phyloP scores from a whole-genome alignment of 1,140 invertebrate species.

The Streblospio benedicti region DNA sequence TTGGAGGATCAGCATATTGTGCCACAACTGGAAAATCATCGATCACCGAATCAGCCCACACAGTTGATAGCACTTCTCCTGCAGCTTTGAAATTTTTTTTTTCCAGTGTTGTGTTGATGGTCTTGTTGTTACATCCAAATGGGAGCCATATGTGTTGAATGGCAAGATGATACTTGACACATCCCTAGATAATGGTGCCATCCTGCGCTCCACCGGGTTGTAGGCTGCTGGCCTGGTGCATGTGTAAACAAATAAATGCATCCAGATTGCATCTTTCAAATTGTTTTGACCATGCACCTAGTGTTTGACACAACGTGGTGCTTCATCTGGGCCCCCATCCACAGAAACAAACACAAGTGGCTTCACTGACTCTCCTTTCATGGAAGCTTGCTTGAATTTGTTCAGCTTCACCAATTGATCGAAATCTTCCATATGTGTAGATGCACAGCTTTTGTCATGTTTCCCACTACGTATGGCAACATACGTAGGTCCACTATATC shows the following conservation, averaged over 20 bases:
- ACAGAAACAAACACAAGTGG: slow-evolving; percentile 44
- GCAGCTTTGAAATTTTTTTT: slow-evolving; percentile 36
- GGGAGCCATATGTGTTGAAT: slow-evolving; percentile 40
- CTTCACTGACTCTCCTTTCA: too few species aligned
- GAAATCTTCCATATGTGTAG: slow-evolving; percentile 39
- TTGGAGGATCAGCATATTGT: slow-evolving; percentile 24
- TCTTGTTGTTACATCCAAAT: slow-evolving; percentile 38
- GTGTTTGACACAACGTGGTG: slow-evolving; percentile 35
- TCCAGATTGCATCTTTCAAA: slow-evolving; percentile 44
- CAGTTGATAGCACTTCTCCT: slow-evolving; percentile 30
- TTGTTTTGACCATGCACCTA: slow-evolving; percentile 33
- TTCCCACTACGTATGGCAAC: slow-evolving; percentile 4
- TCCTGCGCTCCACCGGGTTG: slow-evolving; percentile 35
- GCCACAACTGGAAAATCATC: slow-evolving; percentile 32
- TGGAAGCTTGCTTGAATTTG: too few species aligned
- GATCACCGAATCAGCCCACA: slow-evolving; percentile 29
- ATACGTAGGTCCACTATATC: not conserved
- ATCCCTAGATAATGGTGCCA: slow-evolving; percentile 44
- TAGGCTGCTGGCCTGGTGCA: slow-evolving; percentile 42
- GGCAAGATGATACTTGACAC: slow-evolving; percentile 41
- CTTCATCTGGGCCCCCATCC: slow-evolving; percentile 48
- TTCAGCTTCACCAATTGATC: too few species aligned
- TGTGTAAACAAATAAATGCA: too few species aligned
- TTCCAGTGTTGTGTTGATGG: slow-evolving; percentile 37
- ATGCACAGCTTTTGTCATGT: slow-evolving; percentile 21